Percentiles rank a stretch among this genome's conserved stretches.
These are phyloP conservation scores for Halichoerus grypus DNA, from an alignment of 2,113 vertebrate species.

Conservation along the genomic window DNA sequence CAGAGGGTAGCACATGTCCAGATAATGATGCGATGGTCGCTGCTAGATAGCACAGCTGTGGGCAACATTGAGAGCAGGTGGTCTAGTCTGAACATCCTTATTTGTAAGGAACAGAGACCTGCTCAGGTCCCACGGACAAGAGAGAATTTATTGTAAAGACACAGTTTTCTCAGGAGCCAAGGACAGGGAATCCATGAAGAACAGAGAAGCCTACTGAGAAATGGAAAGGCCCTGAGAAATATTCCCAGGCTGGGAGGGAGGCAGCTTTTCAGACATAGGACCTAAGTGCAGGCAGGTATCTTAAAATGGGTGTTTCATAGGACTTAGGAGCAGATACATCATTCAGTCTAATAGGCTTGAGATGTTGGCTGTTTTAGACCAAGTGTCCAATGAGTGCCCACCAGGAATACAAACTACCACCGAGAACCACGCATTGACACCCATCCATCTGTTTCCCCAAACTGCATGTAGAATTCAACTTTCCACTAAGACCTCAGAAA, in stretches of 20 bases:
- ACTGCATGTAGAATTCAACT: not conserved
- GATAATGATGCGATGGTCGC: not conserved
- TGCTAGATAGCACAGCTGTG: not conserved
- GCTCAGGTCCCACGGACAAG: not conserved
- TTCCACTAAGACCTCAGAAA: slow-evolving; percentile 42
- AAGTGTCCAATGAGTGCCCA: not conserved
- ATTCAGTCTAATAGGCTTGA: not conserved
- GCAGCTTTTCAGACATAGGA: not conserved
- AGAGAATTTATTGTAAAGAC: not conserved
- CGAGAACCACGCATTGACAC: not conserved
- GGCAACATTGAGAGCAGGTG: not conserved
- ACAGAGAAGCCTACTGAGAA: not conserved
- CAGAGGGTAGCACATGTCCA: not conserved
- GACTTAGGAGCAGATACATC: not conserved
- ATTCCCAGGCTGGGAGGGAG: not conserved
- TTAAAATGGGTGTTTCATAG: not conserved
- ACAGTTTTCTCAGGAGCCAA: not conserved
- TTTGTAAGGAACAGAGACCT: not conserved
- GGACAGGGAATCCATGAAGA: not conserved
- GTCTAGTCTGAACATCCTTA: not conserved
- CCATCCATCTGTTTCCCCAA: slow-evolving; percentile 46
- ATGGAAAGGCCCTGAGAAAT: not conserved
- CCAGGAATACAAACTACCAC: not conserved
- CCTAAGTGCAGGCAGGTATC: not conserved
- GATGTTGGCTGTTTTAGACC: not conserved